These are phyloP conservation scores for Chironex yamaguchii DNA, from an alignment of 30 jellyfish, hydroid and myxozoan species.

Conservation along the genomic window DNA sequence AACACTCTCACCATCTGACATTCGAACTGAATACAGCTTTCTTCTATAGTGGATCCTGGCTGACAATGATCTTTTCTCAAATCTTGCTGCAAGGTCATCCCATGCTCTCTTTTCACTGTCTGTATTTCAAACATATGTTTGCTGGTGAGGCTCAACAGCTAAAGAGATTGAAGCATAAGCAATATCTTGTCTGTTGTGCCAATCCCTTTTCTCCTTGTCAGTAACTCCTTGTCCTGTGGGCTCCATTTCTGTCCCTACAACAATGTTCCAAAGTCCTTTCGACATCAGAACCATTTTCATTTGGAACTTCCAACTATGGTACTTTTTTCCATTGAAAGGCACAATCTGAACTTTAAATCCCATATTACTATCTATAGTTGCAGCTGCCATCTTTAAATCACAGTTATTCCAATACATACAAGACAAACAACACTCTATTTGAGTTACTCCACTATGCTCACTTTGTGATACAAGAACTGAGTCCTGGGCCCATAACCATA, in stretches of 20 bases:
- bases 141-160: conserved; percentile 22
- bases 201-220: background rate
- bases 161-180: conserved; percentile 49
- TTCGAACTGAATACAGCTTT: background rate
- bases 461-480: too few relatives aligned
- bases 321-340: conserved; percentile 9
- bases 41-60: conserved; percentile 2
- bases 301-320: conserved; percentile 28
- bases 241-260: conserved; percentile 38
- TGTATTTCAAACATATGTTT: conserved; percentile 9
- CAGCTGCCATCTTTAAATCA: background rate
- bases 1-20: conserved; percentile 20
- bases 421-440: too few relatives aligned
- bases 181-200: background rate
- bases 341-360: too few relatives aligned
- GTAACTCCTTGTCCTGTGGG: conserved; percentile 22
- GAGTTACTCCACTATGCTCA: too few relatives aligned
- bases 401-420: too few relatives aligned
- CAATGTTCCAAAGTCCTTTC: conserved; percentile 47
- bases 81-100: conserved; percentile 23
- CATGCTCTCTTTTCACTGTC: conserved; percentile 39
- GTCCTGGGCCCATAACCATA: too few relatives aligned
- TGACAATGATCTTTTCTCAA: conserved; percentile 23
- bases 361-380: too few relatives aligned
- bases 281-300: conserved; percentile 51